These are phyloP conservation scores for Thereva nobilitata DNA, from an alignment of 2,888 invertebrate species.

Conservation along the genomic window DNA sequence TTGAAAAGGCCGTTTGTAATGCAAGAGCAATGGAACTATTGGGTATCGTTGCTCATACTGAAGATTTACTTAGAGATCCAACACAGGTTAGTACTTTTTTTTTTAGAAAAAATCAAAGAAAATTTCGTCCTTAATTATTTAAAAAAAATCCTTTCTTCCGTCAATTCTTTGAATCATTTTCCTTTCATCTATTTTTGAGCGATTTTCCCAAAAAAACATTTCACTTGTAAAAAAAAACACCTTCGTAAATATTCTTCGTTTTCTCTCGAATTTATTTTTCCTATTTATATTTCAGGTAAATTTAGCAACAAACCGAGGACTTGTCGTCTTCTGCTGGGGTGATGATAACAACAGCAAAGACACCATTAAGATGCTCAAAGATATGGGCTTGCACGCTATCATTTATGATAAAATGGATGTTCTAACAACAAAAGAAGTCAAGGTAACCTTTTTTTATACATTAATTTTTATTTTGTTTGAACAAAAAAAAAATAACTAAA, in stretches of 20 bases:
- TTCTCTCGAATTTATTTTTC: conserved; percentile 33
- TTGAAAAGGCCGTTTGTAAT: conserved; percentile 80
- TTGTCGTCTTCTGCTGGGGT: conserved; percentile 96
- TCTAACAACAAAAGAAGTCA: conserved; percentile 54
- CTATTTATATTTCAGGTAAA: conserved; percentile 63
- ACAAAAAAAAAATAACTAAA: neutral
- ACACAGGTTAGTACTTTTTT: conserved; percentile 63
- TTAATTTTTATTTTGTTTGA: neutral
- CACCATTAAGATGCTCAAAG: conserved; percentile 83
- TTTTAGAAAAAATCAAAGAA: neutral
- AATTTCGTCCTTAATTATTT: neutral
- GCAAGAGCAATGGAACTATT: conserved; percentile 81
- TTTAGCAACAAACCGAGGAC: conserved; percentile 75
- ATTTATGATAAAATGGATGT: conserved; percentile 92
- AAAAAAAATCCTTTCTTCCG: neutral
- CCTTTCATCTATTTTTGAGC: too few relatives aligned
- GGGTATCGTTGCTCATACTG: conserved; percentile 91
- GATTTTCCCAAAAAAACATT: too few relatives aligned
- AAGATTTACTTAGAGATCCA: conserved; percentile 84
- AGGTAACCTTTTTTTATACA: conserved; percentile 46
- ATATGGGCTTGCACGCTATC: conserved; percentile 90
- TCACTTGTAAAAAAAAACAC: neutral
- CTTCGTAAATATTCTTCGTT: neutral
- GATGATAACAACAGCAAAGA: conserved; percentile 90
- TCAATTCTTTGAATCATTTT: neutral